These are phyloP conservation scores for Habrosyne pyritoides DNA, from an alignment of 2,888 invertebrate species.

Conservation along the genomic window DNA sequence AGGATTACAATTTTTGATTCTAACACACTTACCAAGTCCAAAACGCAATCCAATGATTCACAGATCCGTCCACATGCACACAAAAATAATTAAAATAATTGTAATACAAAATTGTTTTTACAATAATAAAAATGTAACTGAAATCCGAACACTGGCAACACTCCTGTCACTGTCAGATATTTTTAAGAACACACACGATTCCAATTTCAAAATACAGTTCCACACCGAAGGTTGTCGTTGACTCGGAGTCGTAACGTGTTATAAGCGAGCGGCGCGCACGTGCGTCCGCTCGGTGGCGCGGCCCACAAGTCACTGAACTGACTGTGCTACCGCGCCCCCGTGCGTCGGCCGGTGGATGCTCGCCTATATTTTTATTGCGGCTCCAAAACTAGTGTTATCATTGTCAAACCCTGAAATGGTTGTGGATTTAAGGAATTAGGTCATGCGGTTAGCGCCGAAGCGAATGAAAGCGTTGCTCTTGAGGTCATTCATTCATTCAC, in stretches of 20 bases:
- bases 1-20: slow-evolving; percentile 15
- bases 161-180: slow-evolving; percentile 73
- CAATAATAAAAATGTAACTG: slow-evolving; percentile 26
- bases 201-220: slow-evolving; percentile 50
- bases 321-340: slow-evolving; percentile 53
- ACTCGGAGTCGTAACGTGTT: slow-evolving; percentile 37
- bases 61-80: slow-evolving; percentile 71
- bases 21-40: slow-evolving; percentile 69
- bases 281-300: slow-evolving; percentile 54
- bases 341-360: slow-evolving; percentile 48
- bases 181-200: slow-evolving; percentile 49
- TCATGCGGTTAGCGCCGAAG: slow-evolving; percentile 50
- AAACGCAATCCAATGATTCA: slow-evolving; percentile 79
- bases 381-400: slow-evolving; percentile 64
- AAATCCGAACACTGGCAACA: slow-evolving; percentile 49
- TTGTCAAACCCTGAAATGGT: slow-evolving; percentile 70
- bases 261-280: slow-evolving; percentile 35
- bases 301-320: slow-evolving; percentile 78
- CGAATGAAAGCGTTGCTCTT: slow-evolving; percentile 18
- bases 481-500: slow-evolving; percentile 20
- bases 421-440: slow-evolving; percentile 70
- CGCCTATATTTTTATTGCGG: slow-evolving; percentile 64
- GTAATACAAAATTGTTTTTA: slow-evolving; percentile 42
- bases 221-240: slow-evolving; percentile 37
- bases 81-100: slow-evolving; percentile 44